These are phyloP conservation scores for Oryzias curvinotus DNA, from an alignment of 2,113 vertebrate genomes.

Conservation along the genomic window DNA sequence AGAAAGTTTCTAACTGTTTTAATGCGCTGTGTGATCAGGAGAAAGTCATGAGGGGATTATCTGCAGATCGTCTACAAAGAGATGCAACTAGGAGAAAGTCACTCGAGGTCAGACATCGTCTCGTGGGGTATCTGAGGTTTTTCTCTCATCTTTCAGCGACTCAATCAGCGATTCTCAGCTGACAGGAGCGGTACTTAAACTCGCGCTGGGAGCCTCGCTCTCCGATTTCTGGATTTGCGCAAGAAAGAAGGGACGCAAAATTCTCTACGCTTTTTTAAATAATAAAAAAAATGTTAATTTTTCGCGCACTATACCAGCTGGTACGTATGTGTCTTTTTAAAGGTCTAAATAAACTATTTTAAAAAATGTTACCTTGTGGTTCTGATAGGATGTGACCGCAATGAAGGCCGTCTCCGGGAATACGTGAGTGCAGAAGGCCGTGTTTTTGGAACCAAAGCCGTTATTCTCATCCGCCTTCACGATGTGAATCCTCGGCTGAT, in stretches of 20 bases:
- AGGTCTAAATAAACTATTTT: neutral
- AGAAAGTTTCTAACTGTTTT: no score
- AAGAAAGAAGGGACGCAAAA: no score
- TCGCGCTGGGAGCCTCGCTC: neutral
- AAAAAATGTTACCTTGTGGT: constrained; percentile 87
- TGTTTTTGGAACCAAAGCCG: constrained; percentile 98
- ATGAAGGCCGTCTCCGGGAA: constrained; percentile 97
- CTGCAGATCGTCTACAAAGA: constrained; percentile 30
- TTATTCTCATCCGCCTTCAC: constrained; percentile 99
- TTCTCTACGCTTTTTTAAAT: no score
- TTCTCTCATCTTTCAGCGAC: constrained; percentile 47
- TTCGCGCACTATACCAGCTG: no score
- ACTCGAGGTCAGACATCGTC: constrained; percentile 50
- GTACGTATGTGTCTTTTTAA: no score
- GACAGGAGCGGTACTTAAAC: constrained; percentile 19
- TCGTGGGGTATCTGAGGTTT: constrained; percentile 36
- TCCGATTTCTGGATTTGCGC: no score
- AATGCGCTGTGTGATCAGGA: no score
- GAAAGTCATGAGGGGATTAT: constrained; percentile 3
- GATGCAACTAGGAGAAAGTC: constrained; percentile 23
- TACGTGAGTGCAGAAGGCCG: constrained; percentile 96
- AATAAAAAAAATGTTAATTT: no score
- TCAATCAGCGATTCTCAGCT: constrained; percentile 39
- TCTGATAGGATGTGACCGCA: constrained; percentile 97
- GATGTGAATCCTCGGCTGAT: constrained; percentile 96